These are phyloP conservation scores for Bellardia pandia DNA, from an alignment of 2,888 invertebrate species.

Conservation along the genomic window DNA sequence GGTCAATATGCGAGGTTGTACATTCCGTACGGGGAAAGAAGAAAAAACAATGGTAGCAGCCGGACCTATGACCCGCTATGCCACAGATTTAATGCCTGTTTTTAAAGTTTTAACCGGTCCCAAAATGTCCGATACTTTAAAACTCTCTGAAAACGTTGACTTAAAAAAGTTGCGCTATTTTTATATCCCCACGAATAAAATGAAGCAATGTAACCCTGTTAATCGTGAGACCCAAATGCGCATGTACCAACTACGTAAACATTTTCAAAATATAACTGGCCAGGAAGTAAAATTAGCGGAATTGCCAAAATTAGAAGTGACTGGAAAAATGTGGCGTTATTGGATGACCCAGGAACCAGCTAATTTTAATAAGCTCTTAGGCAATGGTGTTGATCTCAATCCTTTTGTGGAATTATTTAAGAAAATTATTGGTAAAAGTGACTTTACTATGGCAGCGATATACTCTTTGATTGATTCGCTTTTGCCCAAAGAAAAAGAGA, in stretches of 20 bases:
- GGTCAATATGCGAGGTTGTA: constrained; percentile 87
- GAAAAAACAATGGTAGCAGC: constrained; percentile 91
- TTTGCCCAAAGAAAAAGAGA: constrained; percentile 87
- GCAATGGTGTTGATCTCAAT: constrained; percentile 86
- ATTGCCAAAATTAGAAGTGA: constrained; percentile 83
- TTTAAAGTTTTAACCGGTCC: constrained; percentile 86
- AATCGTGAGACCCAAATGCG: constrained; percentile 87
- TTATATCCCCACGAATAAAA: constrained; percentile 91
- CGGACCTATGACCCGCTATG: constrained; percentile 92
- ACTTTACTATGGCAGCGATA: constrained; percentile 89
- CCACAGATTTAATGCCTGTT: constrained; percentile 91
- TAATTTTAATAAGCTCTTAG: constrained; percentile 87
- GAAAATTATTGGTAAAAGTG: constrained; percentile 87
- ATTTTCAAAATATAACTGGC: constrained; percentile 83
- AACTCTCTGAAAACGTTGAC: constrained; percentile 87
- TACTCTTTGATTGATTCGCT: constrained; percentile 88
- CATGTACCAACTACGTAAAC: constrained; percentile 86
- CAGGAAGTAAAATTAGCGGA: constrained; percentile 78
- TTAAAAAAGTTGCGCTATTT: constrained; percentile 89
- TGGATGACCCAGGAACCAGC: constrained; percentile 89
- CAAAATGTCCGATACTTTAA: constrained; percentile 85
- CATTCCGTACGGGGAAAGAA: constrained; percentile 88
- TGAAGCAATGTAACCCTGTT: constrained; percentile 89
- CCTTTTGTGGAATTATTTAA: constrained; percentile 86
- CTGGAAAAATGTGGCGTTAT: constrained; percentile 89